Conservation (phyloP, 2,113 vertebrate genomes). For the Toxotes chatareus region DNA sequence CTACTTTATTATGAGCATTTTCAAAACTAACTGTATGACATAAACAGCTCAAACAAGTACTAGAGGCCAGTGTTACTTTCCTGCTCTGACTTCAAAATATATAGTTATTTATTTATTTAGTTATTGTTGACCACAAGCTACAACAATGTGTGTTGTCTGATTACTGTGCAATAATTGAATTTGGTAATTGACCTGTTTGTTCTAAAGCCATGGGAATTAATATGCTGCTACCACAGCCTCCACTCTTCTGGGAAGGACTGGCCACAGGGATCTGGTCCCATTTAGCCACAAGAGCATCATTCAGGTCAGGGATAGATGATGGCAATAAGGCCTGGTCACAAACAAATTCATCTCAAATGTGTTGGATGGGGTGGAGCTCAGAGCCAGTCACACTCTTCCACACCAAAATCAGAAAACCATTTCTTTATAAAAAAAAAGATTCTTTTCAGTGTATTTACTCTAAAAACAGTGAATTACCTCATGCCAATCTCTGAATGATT, state of each 20-base stretch:
- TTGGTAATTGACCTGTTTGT: not conserved
- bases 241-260: not conserved
- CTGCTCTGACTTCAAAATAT: no score
- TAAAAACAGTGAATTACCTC: conserved; percentile 8
- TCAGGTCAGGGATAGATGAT: not conserved
- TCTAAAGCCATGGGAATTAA: not conserved
- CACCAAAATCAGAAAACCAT: not conserved
- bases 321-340: not conserved
- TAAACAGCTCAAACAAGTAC: not conserved
- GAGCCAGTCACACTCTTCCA: not conserved
- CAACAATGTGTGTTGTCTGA: not conserved
- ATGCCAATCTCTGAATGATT: not conserved
- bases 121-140: no score
- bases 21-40: not conserved
- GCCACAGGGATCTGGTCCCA: not conserved
- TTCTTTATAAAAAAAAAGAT: not conserved
- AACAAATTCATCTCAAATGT: not conserved
- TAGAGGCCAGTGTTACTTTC: no score
- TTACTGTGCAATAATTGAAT: no score
- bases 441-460: not conserved
- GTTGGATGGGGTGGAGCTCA: not conserved
- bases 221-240: not conserved
- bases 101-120: no score
- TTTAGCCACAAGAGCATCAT: not conserved
- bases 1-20: not conserved